Evolutionary conservation across 1,140 invertebrate species (phyloP).

Genomic region (Drosophila elegans): DNA sequence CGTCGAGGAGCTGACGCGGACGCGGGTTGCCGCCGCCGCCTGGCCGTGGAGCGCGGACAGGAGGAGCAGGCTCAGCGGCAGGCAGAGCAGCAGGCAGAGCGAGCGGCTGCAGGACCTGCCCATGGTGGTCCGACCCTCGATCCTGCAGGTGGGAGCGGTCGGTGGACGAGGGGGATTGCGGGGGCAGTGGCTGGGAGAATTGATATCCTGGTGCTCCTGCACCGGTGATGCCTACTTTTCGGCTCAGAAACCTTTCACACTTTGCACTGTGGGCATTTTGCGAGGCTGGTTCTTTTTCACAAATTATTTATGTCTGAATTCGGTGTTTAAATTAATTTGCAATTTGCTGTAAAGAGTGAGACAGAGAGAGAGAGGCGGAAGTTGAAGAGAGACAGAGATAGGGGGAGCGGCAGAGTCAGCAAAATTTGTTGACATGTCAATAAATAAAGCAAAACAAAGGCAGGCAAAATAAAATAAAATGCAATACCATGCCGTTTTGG

Average conservation of each 20-base stretch:
- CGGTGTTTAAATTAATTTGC: constrained; percentile 51
- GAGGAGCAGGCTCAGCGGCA: constrained; percentile 62
- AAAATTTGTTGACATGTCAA: constrained; percentile 70
- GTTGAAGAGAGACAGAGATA: constrained; percentile 14
- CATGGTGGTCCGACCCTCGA: constrained; percentile 57
- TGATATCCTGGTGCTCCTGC: constrained; percentile 4
- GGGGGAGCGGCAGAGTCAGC: constrained; percentile 13
- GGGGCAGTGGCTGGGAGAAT: constrained; percentile 10
- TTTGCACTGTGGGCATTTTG: constrained; percentile 41
- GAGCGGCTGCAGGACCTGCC: constrained; percentile 51
- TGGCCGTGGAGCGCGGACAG: constrained; percentile 58
- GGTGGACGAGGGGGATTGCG: constrained; percentile 6
- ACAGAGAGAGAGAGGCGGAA: background rate
- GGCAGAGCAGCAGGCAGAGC: constrained; percentile 57
- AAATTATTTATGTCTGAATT: constrained; percentile 52
- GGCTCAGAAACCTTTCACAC: constrained; percentile 29
- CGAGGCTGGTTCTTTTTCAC: constrained; percentile 10
- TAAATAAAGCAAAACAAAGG: constrained; percentile 60
- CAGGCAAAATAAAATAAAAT: constrained; percentile 24
- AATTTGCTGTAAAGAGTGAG: constrained; percentile 27
- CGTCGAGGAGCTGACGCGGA: constrained; percentile 78
- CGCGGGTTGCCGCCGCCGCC: constrained; percentile 72
- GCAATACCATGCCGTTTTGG: constrained; percentile 39
- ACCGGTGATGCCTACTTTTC: constrained; percentile 7
- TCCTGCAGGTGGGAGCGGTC: constrained; percentile 12